Percentiles rank a stretch among this genome's conserved stretches.
phyloP scores from a whole-genome alignment of 23 tunicate genomes.

The Aplidium turbinatum region DNA sequence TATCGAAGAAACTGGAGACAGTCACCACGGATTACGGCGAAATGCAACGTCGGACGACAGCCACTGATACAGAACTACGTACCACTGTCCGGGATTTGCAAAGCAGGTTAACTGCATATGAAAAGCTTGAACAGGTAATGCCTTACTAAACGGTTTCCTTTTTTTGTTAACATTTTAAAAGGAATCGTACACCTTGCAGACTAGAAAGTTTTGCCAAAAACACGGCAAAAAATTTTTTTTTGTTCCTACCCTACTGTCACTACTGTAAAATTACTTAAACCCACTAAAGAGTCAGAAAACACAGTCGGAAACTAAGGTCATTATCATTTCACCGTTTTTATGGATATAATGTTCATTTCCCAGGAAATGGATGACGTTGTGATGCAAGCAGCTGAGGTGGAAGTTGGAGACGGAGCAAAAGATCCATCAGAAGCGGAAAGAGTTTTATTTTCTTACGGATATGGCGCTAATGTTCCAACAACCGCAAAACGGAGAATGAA shows the following conservation, averaged over 20 bases:
- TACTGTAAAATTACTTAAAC: no score
- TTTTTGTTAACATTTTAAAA: no score
- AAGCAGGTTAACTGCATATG: constrained; percentile 51
- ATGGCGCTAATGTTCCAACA: constrained; percentile 86
- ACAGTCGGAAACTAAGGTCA: no score
- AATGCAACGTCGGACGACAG: constrained; percentile 55
- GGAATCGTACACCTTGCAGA: no score
- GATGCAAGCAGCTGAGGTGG: constrained; percentile 93
- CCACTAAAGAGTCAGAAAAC: no score
- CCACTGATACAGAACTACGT: constrained; percentile 55
- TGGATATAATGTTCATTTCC: no score
- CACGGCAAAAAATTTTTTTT: no score
- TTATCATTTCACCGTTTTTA: no score
- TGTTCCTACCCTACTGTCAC: no score
- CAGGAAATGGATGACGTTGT: constrained; percentile 93
- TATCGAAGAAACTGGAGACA: constrained; percentile 60
- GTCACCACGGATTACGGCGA: constrained; percentile 82
- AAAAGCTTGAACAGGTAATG: constrained; percentile 70
- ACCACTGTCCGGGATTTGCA: constrained; percentile 41
- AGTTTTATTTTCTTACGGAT: constrained; percentile 88
- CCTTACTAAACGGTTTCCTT: neutral
- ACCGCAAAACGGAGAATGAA: constrained; percentile 87
- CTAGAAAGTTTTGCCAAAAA: no score
- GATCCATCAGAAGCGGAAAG: constrained; percentile 69
- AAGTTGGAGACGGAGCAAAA: constrained; percentile 39